Percentiles rank a stretch among this genome's conserved stretches.
Evolutionary conservation across 2,113 vertebrate species (phyloP).

Genomic region (Crotalus helleri): DNA sequence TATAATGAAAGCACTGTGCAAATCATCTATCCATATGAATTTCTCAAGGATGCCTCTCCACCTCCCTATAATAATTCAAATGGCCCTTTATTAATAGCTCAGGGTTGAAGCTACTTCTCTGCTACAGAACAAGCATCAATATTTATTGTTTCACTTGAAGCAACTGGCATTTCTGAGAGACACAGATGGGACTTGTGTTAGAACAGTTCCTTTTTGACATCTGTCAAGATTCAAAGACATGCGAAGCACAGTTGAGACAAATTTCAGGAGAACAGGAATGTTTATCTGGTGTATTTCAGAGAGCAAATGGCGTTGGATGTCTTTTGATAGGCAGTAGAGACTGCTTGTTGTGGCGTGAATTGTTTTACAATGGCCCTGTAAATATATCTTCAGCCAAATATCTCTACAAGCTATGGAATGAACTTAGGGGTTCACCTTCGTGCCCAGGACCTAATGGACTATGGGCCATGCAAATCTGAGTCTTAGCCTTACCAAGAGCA

Average conservation of each 20-base stretch:
- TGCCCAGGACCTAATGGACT: neutral
- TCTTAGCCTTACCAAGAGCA: neutral
- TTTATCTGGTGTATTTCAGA: neutral
- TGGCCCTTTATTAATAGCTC: neutral
- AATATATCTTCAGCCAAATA: neutral
- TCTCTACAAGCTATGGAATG: neutral
- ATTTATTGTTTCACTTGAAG: slow-evolving; percentile 20
- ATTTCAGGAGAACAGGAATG: neutral
- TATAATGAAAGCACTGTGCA: neutral
- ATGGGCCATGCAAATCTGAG: neutral
- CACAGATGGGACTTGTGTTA: slow-evolving; percentile 13
- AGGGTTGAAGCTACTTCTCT: neutral
- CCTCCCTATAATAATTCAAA: neutral
- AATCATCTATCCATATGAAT: neutral
- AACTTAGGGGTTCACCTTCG: neutral
- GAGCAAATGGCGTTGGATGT: neutral
- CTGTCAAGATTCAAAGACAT: neutral
- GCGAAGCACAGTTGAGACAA: slow-evolving; percentile 15
- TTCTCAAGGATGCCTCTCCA: neutral
- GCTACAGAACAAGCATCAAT: neutral
- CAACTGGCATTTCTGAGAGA: slow-evolving; percentile 30
- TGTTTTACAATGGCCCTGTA: neutral
- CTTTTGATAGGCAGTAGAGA: neutral
- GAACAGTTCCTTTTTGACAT: neutral
- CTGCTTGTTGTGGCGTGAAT: neutral